These are phyloP conservation scores for Chironomus striatipennis DNA, from an alignment of 1,140 invertebrate species.

Conservation along the genomic window DNA sequence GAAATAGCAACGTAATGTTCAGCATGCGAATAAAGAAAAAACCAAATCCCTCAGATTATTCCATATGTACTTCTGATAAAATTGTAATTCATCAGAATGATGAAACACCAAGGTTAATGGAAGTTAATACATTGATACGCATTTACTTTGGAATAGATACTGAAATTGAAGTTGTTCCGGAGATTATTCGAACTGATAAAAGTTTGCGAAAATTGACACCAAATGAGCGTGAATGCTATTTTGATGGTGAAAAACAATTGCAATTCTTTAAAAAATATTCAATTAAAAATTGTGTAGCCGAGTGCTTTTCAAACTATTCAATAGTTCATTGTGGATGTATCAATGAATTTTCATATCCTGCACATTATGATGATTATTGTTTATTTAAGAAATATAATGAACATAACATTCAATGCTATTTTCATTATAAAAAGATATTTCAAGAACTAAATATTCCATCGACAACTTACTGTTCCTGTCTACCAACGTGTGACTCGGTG, in stretches of 20 bases:
- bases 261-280: constrained; percentile 47
- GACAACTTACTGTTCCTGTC: constrained; percentile 45
- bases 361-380: constrained; percentile 39
- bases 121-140: not conserved
- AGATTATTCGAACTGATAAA: not conserved
- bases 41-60: too few species aligned
- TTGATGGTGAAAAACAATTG: constrained; percentile 46
- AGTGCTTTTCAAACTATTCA: constrained; percentile 56
- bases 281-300: constrained; percentile 52
- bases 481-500: constrained; percentile 50
- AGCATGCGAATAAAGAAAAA: not conserved
- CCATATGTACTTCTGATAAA: too few species aligned
- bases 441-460: constrained; percentile 51
- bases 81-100: not conserved
- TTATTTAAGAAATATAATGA: constrained; percentile 33
- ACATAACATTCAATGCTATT: constrained; percentile 31
- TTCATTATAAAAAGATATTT: constrained; percentile 41
- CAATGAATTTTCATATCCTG: constrained; percentile 52
- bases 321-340: constrained; percentile 47
- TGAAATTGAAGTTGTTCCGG: not conserved
- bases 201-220: not conserved
- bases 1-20: not conserved
- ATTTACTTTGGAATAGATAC: not conserved
- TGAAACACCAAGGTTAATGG: not conserved
- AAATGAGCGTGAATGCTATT: constrained; percentile 48